Percentiles rank a stretch among this genome's conserved stretches.
These are phyloP conservation scores for Cossypha dichroa DNA, from an alignment of 2,797 vertebrate genomes.

Conservation along the genomic window DNA sequence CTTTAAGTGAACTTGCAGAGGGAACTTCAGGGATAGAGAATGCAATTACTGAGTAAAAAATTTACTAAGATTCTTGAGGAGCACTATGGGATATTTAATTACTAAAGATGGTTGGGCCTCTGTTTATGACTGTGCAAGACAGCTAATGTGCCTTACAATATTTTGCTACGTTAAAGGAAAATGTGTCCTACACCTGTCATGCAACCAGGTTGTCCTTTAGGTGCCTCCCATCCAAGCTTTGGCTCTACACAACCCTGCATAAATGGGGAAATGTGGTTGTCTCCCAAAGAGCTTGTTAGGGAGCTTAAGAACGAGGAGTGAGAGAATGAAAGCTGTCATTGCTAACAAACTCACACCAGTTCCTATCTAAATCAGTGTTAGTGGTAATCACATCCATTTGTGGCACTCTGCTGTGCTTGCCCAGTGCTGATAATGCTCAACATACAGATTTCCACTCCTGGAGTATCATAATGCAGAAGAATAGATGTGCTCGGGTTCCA, in stretches of 20 bases:
- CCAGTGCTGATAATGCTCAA: not conserved
- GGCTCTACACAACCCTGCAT: not conserved
- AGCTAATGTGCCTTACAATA: not conserved
- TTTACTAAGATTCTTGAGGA: conserved; percentile 57
- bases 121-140: conserved; percentile 30
- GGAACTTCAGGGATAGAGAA: conserved; percentile 31
- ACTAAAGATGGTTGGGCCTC: conserved; percentile 12
- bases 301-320: not conserved
- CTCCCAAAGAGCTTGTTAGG: not conserved
- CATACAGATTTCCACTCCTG: not conserved
- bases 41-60: conserved; percentile 49
- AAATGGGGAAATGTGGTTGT: not conserved
- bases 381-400: not conserved
- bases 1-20: conserved; percentile 30
- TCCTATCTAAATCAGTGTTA: not conserved
- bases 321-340: not conserved
- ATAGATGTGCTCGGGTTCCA: not conserved
- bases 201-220: not conserved
- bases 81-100: conserved; percentile 46
- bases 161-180: conserved; percentile 4
- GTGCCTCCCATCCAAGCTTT: not conserved
- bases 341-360: not conserved
- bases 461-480: not conserved
- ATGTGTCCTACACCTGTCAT: not conserved
- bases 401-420: not conserved